phyloP scores from a whole-genome alignment of 1,140 invertebrate species.

The Limonius californicus region DNA sequence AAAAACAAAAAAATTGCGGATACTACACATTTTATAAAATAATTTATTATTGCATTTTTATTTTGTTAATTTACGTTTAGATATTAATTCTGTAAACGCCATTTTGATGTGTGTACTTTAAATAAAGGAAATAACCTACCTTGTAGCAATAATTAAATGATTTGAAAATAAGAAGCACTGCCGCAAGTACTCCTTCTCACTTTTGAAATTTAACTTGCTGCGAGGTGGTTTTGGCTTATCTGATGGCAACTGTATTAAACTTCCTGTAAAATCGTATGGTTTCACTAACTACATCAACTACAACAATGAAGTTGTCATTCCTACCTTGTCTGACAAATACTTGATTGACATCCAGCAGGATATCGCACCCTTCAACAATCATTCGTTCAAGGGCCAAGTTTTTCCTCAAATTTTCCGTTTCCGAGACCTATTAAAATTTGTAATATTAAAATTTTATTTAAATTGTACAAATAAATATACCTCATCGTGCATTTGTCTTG shows the following conservation, averaged over 20 bases:
- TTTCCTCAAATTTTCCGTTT: conserved; percentile 91
- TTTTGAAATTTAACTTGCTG: conserved; percentile 60
- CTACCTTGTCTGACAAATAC: conserved; percentile 79
- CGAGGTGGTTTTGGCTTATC: conserved; percentile 60
- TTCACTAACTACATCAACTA: not conserved
- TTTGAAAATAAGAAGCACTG: conserved; percentile 85
- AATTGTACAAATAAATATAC: conserved; percentile 48
- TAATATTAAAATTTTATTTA: too few species aligned
- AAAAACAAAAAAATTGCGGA: too few species aligned
- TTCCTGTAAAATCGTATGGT: conserved; percentile 54
- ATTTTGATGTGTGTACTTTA: not conserved
- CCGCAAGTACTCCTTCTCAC: conserved; percentile 68
- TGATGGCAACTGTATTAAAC: conserved; percentile 63
- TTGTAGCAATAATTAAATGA: conserved; percentile 75
- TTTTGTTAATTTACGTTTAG: too few species aligned
- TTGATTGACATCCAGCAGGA: conserved; percentile 90
- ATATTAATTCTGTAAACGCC: too few species aligned
- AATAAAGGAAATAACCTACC: conserved; percentile 40
- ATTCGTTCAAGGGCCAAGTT: conserved; percentile 91
- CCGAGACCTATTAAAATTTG: conserved; percentile 68
- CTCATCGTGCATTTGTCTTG: conserved; percentile 77
- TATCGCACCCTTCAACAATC: conserved; percentile 94
- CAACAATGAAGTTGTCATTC: not conserved
- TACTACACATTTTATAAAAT: too few species aligned
- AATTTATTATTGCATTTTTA: too few species aligned